Percentiles rank a stretch among this genome's conserved stretches.
phyloP scores from a whole-genome alignment of 2,888 invertebrate genomes.

The Drosophila pseudotakahashii region DNA sequence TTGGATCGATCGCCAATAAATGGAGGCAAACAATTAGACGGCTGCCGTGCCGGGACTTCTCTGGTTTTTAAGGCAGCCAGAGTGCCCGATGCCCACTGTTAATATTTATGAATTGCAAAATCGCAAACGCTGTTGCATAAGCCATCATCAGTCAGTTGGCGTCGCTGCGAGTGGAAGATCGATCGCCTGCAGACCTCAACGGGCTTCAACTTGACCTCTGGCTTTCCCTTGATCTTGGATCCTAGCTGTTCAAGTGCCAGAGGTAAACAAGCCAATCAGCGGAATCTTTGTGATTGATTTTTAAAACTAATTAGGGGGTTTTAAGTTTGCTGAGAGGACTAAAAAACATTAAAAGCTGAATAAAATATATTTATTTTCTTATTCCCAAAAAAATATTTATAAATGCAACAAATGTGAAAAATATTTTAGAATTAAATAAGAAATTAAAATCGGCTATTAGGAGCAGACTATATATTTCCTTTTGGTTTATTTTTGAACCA shows the following conservation, averaged over 20 bases:
- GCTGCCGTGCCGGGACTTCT: constrained; percentile 45
- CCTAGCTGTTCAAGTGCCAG: constrained; percentile 21
- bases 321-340: no score
- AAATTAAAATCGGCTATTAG: no score
- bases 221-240: constrained; percentile 20
- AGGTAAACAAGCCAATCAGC: constrained; percentile 3
- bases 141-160: constrained; percentile 35
- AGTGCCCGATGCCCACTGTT: constrained; percentile 1
- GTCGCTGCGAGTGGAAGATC: neutral
- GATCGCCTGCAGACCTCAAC: neutral
- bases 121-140: constrained; percentile 9
- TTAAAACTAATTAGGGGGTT: neutral
- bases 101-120: constrained; percentile 42
- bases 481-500: no score
- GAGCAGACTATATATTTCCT: no score
- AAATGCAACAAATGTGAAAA: no score
- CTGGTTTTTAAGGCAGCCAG: constrained; percentile 2
- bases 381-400: no score
- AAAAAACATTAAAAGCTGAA: neutral
- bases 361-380: neutral
- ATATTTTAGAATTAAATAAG: no score
- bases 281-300: constrained; percentile 3
- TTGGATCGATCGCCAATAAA: constrained; percentile 66
- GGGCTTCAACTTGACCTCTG: constrained; percentile 24
- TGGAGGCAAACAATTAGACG: constrained; percentile 76